A percentile compares a stretch with the other conserved stretches of the same genome.
Evolutionary conservation across 2,113 vertebrate species (phyloP).

Genomic region (Tichodroma muraria): DNA sequence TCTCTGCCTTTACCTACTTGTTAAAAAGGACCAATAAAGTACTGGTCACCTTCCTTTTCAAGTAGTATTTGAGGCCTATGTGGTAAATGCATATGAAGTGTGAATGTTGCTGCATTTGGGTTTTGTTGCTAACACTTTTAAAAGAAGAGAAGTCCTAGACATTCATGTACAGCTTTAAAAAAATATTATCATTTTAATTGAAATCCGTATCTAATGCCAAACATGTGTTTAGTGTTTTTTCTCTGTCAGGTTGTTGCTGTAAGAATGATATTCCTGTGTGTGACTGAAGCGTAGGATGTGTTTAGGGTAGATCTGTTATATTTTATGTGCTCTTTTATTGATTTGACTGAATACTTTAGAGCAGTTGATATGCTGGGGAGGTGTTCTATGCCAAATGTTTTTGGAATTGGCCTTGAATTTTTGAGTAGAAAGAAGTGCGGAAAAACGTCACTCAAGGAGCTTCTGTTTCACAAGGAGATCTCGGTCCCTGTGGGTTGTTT

Average conservation of each 20-base stretch:
- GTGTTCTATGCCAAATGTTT: neutral
- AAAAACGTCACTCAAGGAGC: neutral
- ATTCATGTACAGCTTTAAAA: neutral
- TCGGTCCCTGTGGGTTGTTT: slow-evolving; percentile 4
- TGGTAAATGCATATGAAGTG: neutral
- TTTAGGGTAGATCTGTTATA: neutral
- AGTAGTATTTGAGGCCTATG: neutral
- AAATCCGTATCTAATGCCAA: neutral
- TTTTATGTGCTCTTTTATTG: neutral
- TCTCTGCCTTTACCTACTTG: neutral
- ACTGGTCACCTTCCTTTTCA: neutral
- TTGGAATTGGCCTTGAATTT: slow-evolving; percentile 37
- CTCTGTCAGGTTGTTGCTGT: neutral
- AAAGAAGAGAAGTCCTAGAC: neutral
- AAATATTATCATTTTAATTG: neutral
- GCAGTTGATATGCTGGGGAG: neutral
- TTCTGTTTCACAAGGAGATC: slow-evolving; percentile 27
- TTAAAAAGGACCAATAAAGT: neutral
- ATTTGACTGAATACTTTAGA: neutral
- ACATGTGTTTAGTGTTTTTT: neutral
- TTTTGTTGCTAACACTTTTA: neutral
- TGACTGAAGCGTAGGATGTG: neutral
- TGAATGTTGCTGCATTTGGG: neutral
- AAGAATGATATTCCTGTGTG: neutral
- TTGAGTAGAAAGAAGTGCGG: slow-evolving; percentile 22